Conservation (phyloP, 2,113 vertebrate species). For the Trematocara zebra region DNA sequence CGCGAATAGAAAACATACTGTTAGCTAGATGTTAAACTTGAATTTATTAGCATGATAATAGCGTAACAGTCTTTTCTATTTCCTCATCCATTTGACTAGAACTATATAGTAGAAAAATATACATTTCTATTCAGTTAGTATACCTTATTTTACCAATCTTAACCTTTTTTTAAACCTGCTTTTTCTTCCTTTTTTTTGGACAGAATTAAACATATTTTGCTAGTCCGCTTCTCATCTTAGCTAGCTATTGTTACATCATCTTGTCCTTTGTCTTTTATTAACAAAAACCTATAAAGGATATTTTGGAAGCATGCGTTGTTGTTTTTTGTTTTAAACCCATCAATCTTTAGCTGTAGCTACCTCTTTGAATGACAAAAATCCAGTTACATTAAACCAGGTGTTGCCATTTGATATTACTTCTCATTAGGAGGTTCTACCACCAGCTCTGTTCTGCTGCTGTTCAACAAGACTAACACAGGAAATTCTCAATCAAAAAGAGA, state of each 20-base stretch:
- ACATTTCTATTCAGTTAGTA: neutral
- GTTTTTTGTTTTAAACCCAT: neutral
- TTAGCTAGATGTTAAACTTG: neutral
- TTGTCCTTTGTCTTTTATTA: neutral
- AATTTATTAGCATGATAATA: neutral
- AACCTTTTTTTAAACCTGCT: neutral
- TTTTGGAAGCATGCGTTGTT: accelerated
- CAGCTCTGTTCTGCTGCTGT: neutral
- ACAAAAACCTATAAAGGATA: neutral
- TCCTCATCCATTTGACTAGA: neutral
- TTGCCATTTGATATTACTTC: neutral
- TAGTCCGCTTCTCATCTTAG: neutral
- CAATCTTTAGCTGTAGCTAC: neutral
- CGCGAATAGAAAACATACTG: accelerated
- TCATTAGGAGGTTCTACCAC: neutral
- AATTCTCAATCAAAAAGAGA: neutral
- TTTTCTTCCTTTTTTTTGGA: neutral
- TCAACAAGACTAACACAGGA: neutral
- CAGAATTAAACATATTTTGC: neutral
- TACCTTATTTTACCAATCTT: neutral
- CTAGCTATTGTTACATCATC: neutral
- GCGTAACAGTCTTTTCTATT: neutral
- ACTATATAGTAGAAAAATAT: neutral
- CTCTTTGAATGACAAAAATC: neutral
- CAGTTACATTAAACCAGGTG: neutral